Conservation (phyloP, 2,797 vertebrate species). For the Lacerta bilineata region DNA sequence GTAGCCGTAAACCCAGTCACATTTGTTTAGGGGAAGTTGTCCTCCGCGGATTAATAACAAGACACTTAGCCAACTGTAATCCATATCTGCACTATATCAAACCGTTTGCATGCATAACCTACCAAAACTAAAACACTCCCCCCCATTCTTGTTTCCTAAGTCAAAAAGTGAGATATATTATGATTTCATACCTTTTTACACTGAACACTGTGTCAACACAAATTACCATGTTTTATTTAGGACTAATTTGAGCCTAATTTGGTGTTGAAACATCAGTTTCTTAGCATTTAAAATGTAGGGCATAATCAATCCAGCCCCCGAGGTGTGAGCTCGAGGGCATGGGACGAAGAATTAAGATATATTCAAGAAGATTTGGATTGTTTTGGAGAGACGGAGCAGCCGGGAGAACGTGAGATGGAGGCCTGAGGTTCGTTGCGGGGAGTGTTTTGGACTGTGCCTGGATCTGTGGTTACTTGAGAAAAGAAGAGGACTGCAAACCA, state of each 20-base stretch:
- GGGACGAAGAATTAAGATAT: no score
- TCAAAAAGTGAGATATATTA: no score
- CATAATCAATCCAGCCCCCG: no score
- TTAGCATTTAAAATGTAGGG: not conserved
- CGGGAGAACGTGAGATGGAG: no score
- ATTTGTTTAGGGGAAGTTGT: not conserved
- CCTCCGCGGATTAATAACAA: not conserved
- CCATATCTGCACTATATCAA: not conserved
- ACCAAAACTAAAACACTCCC: not conserved
- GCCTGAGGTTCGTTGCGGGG: no score
- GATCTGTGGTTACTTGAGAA: no score
- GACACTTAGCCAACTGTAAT: not conserved
- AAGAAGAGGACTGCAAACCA: no score
- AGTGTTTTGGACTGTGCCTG: no score
- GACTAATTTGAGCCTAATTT: not conserved
- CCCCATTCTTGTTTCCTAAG: not conserved
- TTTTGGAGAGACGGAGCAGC: no score
- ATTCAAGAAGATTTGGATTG: no score
- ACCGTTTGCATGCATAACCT: not conserved
- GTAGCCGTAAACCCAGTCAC: not conserved
- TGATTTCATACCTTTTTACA: not conserved
- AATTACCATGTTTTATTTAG: not conserved
- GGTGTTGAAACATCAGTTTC: not conserved
- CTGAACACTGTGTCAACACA: not conserved
- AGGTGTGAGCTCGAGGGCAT: no score